Evolutionary conservation across 1,140 invertebrate genomes (phyloP), one percentile per base, ranked within the genome.

Genomic region (Xylocopa sonorina): DNA sequence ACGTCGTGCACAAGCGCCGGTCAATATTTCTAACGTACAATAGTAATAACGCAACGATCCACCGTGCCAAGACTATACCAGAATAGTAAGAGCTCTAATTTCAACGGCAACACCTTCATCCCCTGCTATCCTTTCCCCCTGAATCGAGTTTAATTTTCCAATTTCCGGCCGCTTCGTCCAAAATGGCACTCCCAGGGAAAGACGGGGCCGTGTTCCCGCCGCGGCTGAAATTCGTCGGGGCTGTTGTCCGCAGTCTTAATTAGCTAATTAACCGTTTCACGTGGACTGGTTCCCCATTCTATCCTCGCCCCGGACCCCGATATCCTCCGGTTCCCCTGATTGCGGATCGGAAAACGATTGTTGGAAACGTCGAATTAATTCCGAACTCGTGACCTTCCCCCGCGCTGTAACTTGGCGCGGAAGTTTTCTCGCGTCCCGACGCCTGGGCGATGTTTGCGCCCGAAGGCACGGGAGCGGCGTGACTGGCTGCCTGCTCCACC

Each of bases 231-330:
- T 27, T 43, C 43, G 24, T 51, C 38, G 41, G 48, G 55, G 18
- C 50, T 55, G 50, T 48, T 46, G 34, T 34, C 14, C 63, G 63
- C 43, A 21, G 43, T 66, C 38, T 64, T 83, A 83, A 83, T 84
- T 72, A 80, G 66, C 66, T 84, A 83, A 84, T 83, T 80, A 80
- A n/a, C 21, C 55, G 41, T 24, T 53, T 24, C 46, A 50, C 67
- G 14, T 58, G 43, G 43, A 72, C 32, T 46, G 29, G 18, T 51
- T 10, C 5, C 64, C 0, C 46, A 32, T 24, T 32, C 73, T 53
- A 48, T 82, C 60, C 58, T 41, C 38, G 38, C 27, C 14, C 21
- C 2, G 53, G n/a, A 21, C 41, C 18, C 9, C 0, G 27, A 5
- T 27, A 10, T 43, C 7, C 21, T 0, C 6, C 3, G 38, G 0